Percentiles rank a stretch among this genome's conserved stretches.
phyloP scores from a whole-genome alignment of 2,888 invertebrate genomes.

The Tryphoninae sp. region DNA sequence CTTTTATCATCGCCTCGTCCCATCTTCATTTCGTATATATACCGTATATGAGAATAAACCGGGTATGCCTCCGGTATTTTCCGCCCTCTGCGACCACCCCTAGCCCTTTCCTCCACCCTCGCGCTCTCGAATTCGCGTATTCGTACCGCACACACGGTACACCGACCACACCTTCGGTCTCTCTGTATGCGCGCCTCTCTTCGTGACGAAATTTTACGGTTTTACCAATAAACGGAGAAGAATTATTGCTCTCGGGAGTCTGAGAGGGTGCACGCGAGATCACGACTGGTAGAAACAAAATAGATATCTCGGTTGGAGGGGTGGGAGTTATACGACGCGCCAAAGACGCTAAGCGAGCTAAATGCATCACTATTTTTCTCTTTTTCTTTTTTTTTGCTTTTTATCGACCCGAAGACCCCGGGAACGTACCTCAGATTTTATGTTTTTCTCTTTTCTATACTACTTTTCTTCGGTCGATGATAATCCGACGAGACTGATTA shows the following conservation, averaged over 20 bases:
- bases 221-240: constrained; percentile 44
- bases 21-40: constrained; percentile 9
- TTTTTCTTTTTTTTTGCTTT: neutral
- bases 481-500: constrained; percentile 8
- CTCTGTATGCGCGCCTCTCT: constrained; percentile 3
- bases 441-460: neutral
- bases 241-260: constrained; percentile 44
- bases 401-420: too few relatives aligned
- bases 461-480: constrained; percentile 1
- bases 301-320: neutral
- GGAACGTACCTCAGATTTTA: neutral
- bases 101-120: neutral
- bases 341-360: too few relatives aligned
- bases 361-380: neutral
- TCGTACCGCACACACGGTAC: neutral
- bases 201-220: constrained; percentile 50
- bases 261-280: neutral
- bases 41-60: constrained; percentile 45
- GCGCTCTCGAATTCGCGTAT: neutral
- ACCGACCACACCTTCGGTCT: neutral
- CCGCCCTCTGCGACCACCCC: constrained; percentile 20
- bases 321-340: too few relatives aligned
- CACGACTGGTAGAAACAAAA: constrained; percentile 12
- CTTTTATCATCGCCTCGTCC: constrained; percentile 27
- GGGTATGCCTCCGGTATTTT: constrained; percentile 45